These are phyloP conservation scores for Ommatoiulus sabulosus DNA, from an alignment of 2,888 invertebrate species.

Conservation along the genomic window DNA sequence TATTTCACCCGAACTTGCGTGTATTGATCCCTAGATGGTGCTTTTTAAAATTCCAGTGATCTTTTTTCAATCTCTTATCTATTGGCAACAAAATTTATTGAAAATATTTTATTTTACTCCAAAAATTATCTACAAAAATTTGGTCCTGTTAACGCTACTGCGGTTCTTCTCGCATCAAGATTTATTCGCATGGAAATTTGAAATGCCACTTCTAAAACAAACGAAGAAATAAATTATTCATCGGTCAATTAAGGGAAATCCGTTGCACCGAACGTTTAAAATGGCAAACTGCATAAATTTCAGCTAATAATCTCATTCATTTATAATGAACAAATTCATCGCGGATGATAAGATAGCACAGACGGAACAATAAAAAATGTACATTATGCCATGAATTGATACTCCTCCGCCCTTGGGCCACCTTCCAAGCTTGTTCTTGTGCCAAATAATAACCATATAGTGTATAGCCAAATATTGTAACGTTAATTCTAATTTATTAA, in stretches of 20 bases:
- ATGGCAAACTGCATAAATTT: conserved; percentile 3
- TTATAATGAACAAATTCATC: conserved; percentile 13
- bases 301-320: conserved; percentile 1
- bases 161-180: no score
- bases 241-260: conserved; percentile 27
- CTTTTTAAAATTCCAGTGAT: no score
- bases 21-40: no score
- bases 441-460: background rate
- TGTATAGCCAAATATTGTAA: background rate
- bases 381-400: background rate
- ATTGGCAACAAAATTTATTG: no score
- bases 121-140: no score
- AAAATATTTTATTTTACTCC: no score
- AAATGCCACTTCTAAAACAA: background rate
- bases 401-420: background rate
- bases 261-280: background rate
- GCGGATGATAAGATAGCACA: background rate
- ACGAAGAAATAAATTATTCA: background rate
- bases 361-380: background rate
- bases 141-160: no score
- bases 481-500: background rate
- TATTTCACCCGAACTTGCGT: no score
- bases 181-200: background rate
- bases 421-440: background rate
- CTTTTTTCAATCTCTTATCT: no score